Conservation (phyloP, 2,113 vertebrate genomes). For the Rostratula benghalensis region DNA sequence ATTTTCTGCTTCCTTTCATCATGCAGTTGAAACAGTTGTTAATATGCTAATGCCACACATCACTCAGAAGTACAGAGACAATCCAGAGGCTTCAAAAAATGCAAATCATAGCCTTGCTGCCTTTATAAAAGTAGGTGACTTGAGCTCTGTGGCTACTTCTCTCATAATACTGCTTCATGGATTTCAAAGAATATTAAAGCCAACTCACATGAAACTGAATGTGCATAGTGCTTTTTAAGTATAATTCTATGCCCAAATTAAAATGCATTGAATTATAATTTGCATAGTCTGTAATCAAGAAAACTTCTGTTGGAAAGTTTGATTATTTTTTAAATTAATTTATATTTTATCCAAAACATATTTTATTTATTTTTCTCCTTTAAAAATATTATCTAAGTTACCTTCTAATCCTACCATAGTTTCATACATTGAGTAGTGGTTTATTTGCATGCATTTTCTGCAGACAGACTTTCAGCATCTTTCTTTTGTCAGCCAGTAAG, state of each 20-base stretch:
- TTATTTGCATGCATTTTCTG: background rate
- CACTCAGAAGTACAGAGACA: constrained; percentile 97
- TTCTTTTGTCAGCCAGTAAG: background rate
- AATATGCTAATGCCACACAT: constrained; percentile 98
- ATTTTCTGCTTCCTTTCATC: constrained; percentile 93
- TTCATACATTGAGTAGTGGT: background rate
- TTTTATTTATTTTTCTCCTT: background rate
- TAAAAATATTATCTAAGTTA: background rate
- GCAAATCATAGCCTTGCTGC: constrained; percentile 96
- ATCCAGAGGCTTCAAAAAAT: constrained; percentile 93
- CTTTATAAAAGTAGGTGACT: constrained; percentile 89
- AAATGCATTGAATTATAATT: background rate
- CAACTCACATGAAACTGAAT: background rate
- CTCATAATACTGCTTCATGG: background rate
- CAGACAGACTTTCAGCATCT: background rate
- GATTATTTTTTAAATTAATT: background rate
- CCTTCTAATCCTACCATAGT: background rate
- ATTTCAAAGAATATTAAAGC: background rate
- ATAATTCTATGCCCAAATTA: background rate
- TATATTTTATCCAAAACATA: background rate
- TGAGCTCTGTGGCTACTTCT: background rate
- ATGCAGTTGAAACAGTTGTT: constrained; percentile 94
- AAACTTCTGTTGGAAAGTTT: background rate
- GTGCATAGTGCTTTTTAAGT: background rate
- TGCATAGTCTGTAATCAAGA: background rate